Evolutionary conservation across 2,888 invertebrate genomes (phyloP).

Genomic region (Lochmaea crataegi): DNA sequence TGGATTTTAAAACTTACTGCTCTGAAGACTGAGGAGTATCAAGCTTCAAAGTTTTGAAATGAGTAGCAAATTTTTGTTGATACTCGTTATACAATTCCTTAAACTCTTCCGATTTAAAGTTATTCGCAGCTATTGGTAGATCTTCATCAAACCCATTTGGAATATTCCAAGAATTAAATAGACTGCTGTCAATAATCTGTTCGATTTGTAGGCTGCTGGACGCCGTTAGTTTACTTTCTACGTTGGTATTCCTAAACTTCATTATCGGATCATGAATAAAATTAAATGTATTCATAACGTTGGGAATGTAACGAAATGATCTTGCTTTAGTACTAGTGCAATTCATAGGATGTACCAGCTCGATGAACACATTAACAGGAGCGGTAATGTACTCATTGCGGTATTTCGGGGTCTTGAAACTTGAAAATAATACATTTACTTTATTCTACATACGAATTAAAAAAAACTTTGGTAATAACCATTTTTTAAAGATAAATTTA

Average conservation of each 20-base stretch:
- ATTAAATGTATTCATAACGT: neutral
- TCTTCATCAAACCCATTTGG: conserved; percentile 53
- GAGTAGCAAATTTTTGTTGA: conserved; percentile 1
- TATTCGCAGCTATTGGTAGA: conserved; percentile 48
- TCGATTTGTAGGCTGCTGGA: conserved; percentile 39
- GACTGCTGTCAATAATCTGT: conserved; percentile 5
- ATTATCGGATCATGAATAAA: no score
- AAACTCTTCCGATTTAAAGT: conserved; percentile 60
- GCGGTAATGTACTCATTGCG: conserved; percentile 72
- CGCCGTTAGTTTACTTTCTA: conserved; percentile 25
- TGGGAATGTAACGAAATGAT: conserved; percentile 76
- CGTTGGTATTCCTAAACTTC: no score
- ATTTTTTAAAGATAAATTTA: no score
- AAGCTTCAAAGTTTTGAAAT: neutral
- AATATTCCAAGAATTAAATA: neutral
- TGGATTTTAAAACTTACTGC: neutral
- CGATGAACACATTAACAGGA: conserved; percentile 77
- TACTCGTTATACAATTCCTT: conserved; percentile 49
- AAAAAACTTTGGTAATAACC: no score
- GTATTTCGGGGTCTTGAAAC: conserved; percentile 80
- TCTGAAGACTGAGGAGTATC: conserved; percentile 33
- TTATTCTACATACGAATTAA: no score
- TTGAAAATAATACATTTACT: neutral
- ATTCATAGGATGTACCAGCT: conserved; percentile 81
- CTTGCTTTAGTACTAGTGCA: conserved; percentile 75